Conservation (phyloP, 1,140 invertebrate species). For the Drosophila parabipectinata region DNA sequence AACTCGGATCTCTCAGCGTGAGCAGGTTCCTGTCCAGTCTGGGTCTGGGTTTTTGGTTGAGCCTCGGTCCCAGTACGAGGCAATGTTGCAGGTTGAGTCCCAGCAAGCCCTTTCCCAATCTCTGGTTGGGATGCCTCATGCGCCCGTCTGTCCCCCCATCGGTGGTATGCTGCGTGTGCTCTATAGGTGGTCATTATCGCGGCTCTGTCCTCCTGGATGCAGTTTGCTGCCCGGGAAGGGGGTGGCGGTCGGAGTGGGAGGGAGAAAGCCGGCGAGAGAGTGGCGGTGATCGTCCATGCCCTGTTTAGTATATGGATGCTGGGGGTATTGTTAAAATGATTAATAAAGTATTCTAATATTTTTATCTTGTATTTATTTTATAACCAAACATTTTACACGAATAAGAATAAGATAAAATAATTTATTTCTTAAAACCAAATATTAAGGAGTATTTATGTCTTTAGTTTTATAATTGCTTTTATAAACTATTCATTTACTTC, state of each 20-base stretch:
- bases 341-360: too few species aligned
- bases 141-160: conserved; percentile 26
- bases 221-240: conserved; percentile 21
- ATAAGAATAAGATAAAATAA: too few species aligned
- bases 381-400: too few species aligned
- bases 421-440: too few species aligned
- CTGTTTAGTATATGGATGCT: not conserved
- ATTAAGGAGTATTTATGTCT: too few species aligned
- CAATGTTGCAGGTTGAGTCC: conserved; percentile 21
- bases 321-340: not conserved
- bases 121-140: conserved; percentile 52
- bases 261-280: conserved; percentile 31
- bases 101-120: conserved; percentile 43
- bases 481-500: not conserved
- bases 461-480: too few species aligned
- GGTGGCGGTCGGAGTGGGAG: conserved; percentile 19
- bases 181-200: conserved; percentile 82
- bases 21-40: conserved; percentile 45
- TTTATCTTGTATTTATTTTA: not conserved
- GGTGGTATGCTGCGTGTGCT: conserved; percentile 62
- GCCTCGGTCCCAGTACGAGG: conserved; percentile 5
- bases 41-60: not conserved
- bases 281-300: conserved; percentile 10
- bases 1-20: conserved; percentile 60
- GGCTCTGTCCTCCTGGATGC: conserved; percentile 43